Percentiles rank a stretch among this genome's conserved stretches.
Conservation (phyloP, 2,797 vertebrate species). For the Chelon labrosus region DNA sequence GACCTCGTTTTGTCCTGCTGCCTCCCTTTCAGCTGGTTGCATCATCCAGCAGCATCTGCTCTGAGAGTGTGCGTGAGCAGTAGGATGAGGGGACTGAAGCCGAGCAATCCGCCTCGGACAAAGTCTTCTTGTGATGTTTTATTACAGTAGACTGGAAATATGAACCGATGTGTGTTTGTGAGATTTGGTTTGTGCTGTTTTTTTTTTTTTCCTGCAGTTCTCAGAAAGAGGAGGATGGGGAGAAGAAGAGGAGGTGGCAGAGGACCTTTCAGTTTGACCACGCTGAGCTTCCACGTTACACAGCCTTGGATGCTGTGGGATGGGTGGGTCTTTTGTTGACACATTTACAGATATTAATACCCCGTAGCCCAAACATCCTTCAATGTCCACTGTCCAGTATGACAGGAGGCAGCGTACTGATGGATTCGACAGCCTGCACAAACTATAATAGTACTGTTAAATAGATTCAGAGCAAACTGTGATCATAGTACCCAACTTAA, state of each 20-base stretch:
- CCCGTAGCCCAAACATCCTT: neutral
- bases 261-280: constrained; percentile 82
- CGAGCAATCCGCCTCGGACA: constrained; percentile 10
- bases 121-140: constrained; percentile 2
- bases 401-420: neutral
- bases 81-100: constrained; percentile 16
- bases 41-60: constrained; percentile 51
- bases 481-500: neutral
- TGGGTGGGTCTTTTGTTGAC: constrained; percentile 82
- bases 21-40: constrained; percentile 65
- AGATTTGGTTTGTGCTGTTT: neutral
- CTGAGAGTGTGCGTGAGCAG: neutral
- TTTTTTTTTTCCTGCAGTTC: constrained; percentile 60
- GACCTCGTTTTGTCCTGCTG: constrained; percentile 19
- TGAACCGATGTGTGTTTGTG: neutral
- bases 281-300: constrained; percentile 79
- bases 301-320: constrained; percentile 88
- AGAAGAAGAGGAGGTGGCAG: constrained; percentile 76
- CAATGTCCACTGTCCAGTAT: neutral
- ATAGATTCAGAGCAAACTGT: neutral
- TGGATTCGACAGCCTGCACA: neutral
- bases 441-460: too few species aligned
- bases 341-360: constrained; percentile 11
- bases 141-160: neutral
- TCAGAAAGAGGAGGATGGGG: constrained; percentile 78